Percentiles rank a stretch among this genome's conserved stretches.
Evolutionary conservation across 2,888 invertebrate genomes (phyloP).

Genomic region (Lutraria lutraria): DNA sequence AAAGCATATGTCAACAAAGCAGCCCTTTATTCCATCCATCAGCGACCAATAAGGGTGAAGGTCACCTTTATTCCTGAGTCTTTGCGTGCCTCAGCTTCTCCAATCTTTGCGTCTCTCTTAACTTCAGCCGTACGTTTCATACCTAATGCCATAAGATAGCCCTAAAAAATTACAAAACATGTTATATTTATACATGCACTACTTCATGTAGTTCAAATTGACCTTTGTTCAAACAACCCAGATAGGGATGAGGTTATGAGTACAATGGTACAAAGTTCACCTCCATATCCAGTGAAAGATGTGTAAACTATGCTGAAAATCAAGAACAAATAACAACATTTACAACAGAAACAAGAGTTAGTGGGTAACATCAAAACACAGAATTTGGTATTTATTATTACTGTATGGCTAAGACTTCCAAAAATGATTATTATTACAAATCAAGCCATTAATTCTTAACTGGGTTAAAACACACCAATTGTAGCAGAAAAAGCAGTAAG

Average conservation of each 20-base stretch:
- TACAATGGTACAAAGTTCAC: background rate
- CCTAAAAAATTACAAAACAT: conserved; percentile 88
- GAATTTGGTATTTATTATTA: background rate
- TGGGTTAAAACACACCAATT: no score
- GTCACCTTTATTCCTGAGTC: conserved; percentile 94
- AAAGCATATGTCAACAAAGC: background rate
- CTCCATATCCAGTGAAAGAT: background rate
- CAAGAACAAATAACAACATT: background rate
- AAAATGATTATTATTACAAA: no score
- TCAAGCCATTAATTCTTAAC: no score
- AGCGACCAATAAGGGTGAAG: conserved; percentile 31
- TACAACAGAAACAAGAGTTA: background rate
- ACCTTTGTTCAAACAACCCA: background rate
- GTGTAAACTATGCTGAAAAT: background rate
- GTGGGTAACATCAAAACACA: background rate
- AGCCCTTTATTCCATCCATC: conserved; percentile 9
- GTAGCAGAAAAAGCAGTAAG: no score
- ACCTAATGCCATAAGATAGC: conserved; percentile 96
- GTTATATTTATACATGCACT: conserved; percentile 20
- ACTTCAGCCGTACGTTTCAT: conserved; percentile 86
- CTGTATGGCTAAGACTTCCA: no score
- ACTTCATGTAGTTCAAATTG: background rate
- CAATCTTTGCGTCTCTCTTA: conserved; percentile 95
- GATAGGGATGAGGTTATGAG: background rate
- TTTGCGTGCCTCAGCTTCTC: conserved; percentile 96